Base-by-base conservation (phyloP, 2,113 vertebrate genomes). In the Coturnix japonica region DNA sequence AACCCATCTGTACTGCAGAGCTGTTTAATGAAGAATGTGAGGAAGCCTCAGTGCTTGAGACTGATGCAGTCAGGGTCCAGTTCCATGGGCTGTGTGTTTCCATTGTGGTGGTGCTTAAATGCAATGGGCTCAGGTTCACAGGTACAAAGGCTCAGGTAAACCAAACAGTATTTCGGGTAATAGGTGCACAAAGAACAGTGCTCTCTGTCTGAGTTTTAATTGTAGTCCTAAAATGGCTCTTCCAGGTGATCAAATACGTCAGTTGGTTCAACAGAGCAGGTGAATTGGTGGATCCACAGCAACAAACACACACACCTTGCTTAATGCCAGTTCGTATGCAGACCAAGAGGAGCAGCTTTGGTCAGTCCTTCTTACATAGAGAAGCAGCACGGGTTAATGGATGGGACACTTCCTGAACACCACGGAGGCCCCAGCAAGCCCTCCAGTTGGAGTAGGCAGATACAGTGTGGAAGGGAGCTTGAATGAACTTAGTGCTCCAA, bases 191-290 rank as follows among this genome's bases (percentile, higher is more conserved):
- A 76, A 39, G 47, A 86, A 1, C 49, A 37, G 37, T 10, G 33
- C 37, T 82, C 87, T 90, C 41, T 66, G 22, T 63, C 76, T 79
- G 28, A 56, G 15, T 94, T 93, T 41, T 90, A 26, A 30, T 82
- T 51, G 46, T 54, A 25, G 23, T 44, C n/a, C 43, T 49, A 35
- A 51, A 80, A 72, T 69, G 43, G 13, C 43, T 49, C 4, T 41
- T 47, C 72, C 2, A 0, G 47, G 19, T 46, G 33, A 64, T 43
- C 33, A 28, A 25, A 31, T 13, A 26, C 37, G 33, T 30, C 5
- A 1, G 15, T 35, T 69, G 25, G 22, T 3, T 71, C 67, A 51
- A 13, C 37, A 25, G 21, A 11, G 33, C 31, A 25, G 46, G 1
- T 61, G 39, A 49, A 53, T 51, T 43, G 7, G 37, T 51, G 9